Conservation (phyloP, 2,888 invertebrate genomes). For the Nymphalis polychloros region DNA sequence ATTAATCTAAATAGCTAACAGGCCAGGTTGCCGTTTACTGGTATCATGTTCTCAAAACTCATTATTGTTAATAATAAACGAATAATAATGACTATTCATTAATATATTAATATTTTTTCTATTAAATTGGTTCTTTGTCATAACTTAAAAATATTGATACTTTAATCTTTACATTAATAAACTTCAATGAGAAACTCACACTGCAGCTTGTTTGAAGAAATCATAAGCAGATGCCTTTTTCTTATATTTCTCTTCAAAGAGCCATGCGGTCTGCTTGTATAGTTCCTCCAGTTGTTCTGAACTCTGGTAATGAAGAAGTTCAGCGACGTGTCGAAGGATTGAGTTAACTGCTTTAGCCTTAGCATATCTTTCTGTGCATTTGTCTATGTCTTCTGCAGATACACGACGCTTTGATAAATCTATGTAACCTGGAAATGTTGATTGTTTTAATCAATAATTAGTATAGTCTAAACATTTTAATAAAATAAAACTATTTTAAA, state of each 20-base stretch:
- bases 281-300: constrained; percentile 97
- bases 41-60: too few relatives aligned
- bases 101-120: too few relatives aligned
- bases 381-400: constrained; percentile 98
- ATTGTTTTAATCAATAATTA: not conserved
- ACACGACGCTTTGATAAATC: constrained; percentile 99
- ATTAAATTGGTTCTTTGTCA: too few relatives aligned
- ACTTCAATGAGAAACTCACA: constrained; percentile 83
- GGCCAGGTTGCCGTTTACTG: too few relatives aligned
- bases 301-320: constrained; percentile 93
- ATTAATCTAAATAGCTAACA: too few relatives aligned
- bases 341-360: constrained; percentile 99
- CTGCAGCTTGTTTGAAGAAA: constrained; percentile 98
- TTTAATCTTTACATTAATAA: not conserved
- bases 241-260: constrained; percentile 98
- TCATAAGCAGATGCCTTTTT: constrained; percentile 98
- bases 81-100: too few relatives aligned
- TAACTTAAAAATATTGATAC: too few relatives aligned
- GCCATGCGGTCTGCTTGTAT: constrained; percentile 98
- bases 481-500: too few relatives aligned
- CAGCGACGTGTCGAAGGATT: constrained; percentile 98
- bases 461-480: too few relatives aligned
- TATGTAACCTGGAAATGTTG: constrained; percentile 90
- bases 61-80: too few relatives aligned
- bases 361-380: constrained; percentile 98